These are phyloP conservation scores for Phalanger gymnotis DNA, from an alignment of 2,797 vertebrate species.

Conservation along the genomic window DNA sequence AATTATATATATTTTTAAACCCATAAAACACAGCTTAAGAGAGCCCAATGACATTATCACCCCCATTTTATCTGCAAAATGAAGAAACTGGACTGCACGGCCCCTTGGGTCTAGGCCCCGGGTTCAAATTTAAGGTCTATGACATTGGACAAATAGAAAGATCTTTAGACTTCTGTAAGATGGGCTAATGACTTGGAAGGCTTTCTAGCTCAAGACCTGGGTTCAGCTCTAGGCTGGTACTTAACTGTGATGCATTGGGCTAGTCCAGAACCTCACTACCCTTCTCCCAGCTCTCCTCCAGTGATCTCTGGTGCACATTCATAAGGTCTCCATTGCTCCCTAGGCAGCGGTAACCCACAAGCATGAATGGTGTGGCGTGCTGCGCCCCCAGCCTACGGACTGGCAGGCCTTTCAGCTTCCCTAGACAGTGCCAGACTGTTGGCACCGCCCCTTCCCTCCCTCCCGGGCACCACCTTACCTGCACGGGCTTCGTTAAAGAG, in stretches of 20 bases:
- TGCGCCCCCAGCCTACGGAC: background rate
- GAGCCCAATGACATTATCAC: too few relatives aligned
- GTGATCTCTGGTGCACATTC: too few relatives aligned
- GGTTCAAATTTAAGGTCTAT: background rate
- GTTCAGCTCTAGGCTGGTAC: background rate
- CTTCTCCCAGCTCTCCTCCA: too few relatives aligned
- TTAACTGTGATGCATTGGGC: background rate
- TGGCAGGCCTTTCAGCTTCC: background rate
- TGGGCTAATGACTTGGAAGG: too few relatives aligned
- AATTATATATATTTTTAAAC: background rate
- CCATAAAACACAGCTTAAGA: background rate
- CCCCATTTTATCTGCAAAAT: background rate
- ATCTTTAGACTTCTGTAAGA: background rate
- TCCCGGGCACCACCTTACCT: background rate
- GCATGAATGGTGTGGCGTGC: too few relatives aligned
- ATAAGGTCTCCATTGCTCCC: background rate
- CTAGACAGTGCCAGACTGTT: background rate
- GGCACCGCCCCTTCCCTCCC: too few relatives aligned
- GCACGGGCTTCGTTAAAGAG: conserved; percentile 67
- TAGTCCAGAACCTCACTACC: background rate
- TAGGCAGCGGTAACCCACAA: background rate
- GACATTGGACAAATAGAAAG: too few relatives aligned
- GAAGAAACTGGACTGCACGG: background rate
- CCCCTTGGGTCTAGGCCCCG: background rate
- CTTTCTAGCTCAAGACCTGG: background rate